Base-by-base conservation (phyloP, 2,797 vertebrate species). In the Rhinophrynus dorsalis region DNA sequence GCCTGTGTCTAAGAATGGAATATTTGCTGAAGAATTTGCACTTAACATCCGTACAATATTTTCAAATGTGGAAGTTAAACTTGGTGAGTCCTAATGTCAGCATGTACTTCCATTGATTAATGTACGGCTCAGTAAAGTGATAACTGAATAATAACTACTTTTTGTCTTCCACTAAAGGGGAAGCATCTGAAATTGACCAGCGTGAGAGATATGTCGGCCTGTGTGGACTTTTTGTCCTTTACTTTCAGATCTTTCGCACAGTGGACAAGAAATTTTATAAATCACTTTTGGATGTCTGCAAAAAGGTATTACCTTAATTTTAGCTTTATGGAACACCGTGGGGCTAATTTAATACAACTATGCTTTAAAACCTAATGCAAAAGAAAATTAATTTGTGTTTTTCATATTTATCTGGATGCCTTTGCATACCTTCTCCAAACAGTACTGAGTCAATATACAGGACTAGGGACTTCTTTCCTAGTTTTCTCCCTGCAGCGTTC, bases 191-290 rank as follows among this genome's bases (percentile, higher is more conserved):
- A 88, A 96, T 98, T 61, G 97, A 99, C 82, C 97, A 98, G 91
- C 91, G 97, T 79, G 95, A 99, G 76, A 98, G 96, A 76, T 99
- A 97, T 0, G 90, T 95, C 24, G 91, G 90, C 0, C 84, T 98
- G 61, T 98, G 97, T 77, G 85, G 93, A 23, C 95, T 99, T 21
- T 98, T 95, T 69, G 94, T 96, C 11, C 86, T 99, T 74, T 93
- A 99, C 82, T 99, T 99, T 84, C 94, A 99, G 55, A 97, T 98
- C 82, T 99, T 99, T 86, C 91, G 96, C 61, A 89, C 91, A 2
- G 75, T 99, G 2, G 97, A 99, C 89, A 99, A 99, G 86, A 99
- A 95, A 79, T 83, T 98, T 78, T 99, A 94, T 84, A 98, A 97
- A 80, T 84, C 94, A 1, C 86, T 99, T 48, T 80, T 99, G 59